Percentiles rank a stretch among this genome's conserved stretches.
Evolutionary conservation across 1,140 invertebrate genomes (phyloP).

Genomic region (Drosophila navojoa): DNA sequence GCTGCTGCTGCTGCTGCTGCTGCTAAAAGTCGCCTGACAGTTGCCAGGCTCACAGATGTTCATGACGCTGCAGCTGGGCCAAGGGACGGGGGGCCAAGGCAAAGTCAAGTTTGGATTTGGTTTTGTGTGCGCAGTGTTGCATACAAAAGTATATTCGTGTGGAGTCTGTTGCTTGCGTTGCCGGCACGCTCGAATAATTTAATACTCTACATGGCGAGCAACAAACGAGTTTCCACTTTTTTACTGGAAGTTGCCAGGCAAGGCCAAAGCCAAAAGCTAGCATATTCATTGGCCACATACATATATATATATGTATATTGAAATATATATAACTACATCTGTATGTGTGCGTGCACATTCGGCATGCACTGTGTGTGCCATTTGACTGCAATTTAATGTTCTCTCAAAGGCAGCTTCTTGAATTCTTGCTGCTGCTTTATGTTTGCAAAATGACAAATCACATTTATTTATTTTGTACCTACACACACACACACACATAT

Average conservation of each 20-base stretch:
- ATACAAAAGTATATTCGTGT: constrained; percentile 70
- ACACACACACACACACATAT: neutral
- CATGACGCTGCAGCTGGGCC: neutral
- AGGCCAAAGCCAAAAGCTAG: constrained; percentile 36
- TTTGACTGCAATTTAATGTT: constrained; percentile 82
- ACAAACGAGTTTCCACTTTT: neutral
- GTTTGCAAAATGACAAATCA: constrained; percentile 81
- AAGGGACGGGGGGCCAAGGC: neutral
- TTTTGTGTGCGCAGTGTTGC: constrained; percentile 68
- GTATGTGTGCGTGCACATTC: constrained; percentile 56
- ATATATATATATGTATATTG: neutral
- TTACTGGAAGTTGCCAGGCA: constrained; percentile 20
- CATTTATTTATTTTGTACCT: constrained; percentile 76
- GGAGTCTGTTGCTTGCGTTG: constrained; percentile 50
- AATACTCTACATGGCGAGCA: constrained; percentile 47
- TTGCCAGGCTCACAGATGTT: constrained; percentile 25
- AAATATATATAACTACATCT: constrained; percentile 13
- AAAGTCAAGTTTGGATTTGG: constrained; percentile 38
- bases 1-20: neutral
- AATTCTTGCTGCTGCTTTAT: constrained; percentile 54
- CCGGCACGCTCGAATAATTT: constrained; percentile 78
- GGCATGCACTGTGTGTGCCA: constrained; percentile 75
- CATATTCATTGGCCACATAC: constrained; percentile 49
- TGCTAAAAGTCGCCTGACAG: constrained; percentile 49
- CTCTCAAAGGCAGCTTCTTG: constrained; percentile 54